A percentile compares a stretch with the other conserved stretches of the same genome.
These are phyloP conservation scores for Spialia ferax DNA, from an alignment of 2,888 invertebrate species.

Conservation along the genomic window DNA sequence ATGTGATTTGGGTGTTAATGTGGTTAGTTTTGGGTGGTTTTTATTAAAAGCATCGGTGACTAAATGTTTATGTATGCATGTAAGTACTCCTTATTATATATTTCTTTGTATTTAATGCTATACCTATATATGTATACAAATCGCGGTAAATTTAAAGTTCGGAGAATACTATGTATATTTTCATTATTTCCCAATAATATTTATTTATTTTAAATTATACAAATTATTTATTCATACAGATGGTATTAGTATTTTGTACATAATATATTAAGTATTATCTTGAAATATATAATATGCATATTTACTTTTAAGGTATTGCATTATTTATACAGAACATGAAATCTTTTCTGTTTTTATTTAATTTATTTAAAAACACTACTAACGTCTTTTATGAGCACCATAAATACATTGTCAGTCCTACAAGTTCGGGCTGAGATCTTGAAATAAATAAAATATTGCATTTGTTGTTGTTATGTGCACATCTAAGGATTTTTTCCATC, in stretches of 20 bases:
- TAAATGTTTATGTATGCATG: slow-evolving; percentile 17
- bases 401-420: no score
- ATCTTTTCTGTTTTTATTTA: no score
- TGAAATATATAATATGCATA: slow-evolving; percentile 3
- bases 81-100: slow-evolving; percentile 15
- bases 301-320: no score
- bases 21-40: no score
- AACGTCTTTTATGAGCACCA: no score
- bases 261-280: no score
- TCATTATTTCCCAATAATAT: not conserved
- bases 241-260: not conserved
- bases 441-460: no score
- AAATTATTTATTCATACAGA: not conserved
- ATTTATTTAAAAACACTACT: no score
- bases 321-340: no score
- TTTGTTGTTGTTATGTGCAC: no score
- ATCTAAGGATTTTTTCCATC: no score
- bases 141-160: slow-evolving; percentile 20
- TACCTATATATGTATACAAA: slow-evolving; percentile 21
- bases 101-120: slow-evolving; percentile 22
- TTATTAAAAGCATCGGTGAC: slow-evolving; percentile 23
- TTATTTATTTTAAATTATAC: not conserved
- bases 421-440: no score
- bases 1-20: not conserved
- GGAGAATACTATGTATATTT: slow-evolving; percentile 21